These are phyloP conservation scores for Smittia sp. DNA, from an alignment of 2,888 invertebrate species.

Conservation along the genomic window DNA sequence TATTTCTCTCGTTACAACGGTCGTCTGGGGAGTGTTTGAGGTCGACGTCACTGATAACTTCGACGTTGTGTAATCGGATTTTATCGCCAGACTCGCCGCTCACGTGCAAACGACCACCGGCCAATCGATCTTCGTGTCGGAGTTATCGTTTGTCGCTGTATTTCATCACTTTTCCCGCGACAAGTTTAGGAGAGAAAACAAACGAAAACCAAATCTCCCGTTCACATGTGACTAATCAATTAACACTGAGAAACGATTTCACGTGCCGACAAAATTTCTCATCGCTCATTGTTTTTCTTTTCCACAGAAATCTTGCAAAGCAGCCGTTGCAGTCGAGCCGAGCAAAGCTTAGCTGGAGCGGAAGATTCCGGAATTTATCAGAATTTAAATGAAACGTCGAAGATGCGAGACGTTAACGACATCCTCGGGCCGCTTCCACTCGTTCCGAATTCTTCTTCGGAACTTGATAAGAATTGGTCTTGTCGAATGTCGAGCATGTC, in stretches of 20 bases:
- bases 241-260: not conserved
- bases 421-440: constrained; percentile 51
- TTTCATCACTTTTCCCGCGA: not conserved
- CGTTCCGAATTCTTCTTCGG: constrained; percentile 47
- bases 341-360: not conserved
- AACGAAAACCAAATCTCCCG: not conserved
- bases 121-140: not conserved
- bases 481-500: constrained; percentile 49
- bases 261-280: not conserved
- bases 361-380: constrained; percentile 33
- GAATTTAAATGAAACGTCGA: constrained; percentile 39
- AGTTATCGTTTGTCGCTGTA: not conserved
- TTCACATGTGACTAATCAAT: constrained; percentile 22
- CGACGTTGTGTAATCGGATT: too few species aligned
- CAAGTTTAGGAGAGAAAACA: not conserved
- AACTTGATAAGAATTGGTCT: constrained; percentile 45
- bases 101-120: not conserved
- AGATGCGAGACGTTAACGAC: constrained; percentile 44
- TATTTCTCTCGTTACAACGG: not conserved
- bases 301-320: constrained; percentile 17
- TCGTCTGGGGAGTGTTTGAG: too few species aligned
- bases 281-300: not conserved
- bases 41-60: too few species aligned
- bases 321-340: constrained; percentile 23
- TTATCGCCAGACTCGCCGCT: too few species aligned